Evolutionary conservation across 2,888 invertebrate genomes (phyloP).

Genomic region (Bellardia bayeri): DNA sequence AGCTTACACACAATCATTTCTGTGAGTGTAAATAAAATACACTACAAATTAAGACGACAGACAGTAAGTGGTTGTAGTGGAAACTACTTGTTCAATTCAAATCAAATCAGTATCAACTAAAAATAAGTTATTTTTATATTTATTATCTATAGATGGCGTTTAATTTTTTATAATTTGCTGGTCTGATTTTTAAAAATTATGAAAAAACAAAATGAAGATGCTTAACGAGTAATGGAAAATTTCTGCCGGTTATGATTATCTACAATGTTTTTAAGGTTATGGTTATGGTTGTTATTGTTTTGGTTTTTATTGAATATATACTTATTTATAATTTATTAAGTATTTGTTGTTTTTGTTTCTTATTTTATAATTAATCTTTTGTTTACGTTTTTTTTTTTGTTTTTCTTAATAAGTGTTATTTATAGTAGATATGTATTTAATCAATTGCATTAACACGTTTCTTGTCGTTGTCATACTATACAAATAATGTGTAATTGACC

Average conservation of each 20-base stretch:
- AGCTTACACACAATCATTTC: slow-evolving; percentile 63
- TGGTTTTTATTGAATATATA: background rate
- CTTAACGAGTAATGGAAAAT: background rate
- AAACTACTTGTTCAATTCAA: slow-evolving; percentile 43
- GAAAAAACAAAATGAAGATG: background rate
- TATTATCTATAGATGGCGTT: background rate
- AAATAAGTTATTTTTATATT: background rate
- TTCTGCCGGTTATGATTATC: slow-evolving; percentile 20
- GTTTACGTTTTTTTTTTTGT: slow-evolving; percentile 8
- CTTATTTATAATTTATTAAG: background rate
- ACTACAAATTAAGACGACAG: slow-evolving; percentile 69
- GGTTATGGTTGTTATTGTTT: background rate
- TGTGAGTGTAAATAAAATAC: slow-evolving; percentile 66
- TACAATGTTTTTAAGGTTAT: slow-evolving; percentile 23
- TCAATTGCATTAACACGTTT: slow-evolving; percentile 52
- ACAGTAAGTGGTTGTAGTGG: background rate
- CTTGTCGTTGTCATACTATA: background rate
- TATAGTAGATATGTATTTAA: background rate
- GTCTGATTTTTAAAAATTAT: background rate
- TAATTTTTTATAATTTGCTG: background rate
- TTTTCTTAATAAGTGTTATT: slow-evolving; percentile 4
- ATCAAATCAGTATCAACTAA: slow-evolving; percentile 25
- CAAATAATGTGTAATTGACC: slow-evolving; percentile 15
- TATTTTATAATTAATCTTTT: slow-evolving; percentile 29
- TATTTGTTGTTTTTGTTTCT: background rate